Percentiles rank a stretch among this genome's conserved stretches.
These are phyloP conservation scores for Tyria jacobaeae DNA, from an alignment of 2,888 invertebrate genomes.

Conservation along the genomic window DNA sequence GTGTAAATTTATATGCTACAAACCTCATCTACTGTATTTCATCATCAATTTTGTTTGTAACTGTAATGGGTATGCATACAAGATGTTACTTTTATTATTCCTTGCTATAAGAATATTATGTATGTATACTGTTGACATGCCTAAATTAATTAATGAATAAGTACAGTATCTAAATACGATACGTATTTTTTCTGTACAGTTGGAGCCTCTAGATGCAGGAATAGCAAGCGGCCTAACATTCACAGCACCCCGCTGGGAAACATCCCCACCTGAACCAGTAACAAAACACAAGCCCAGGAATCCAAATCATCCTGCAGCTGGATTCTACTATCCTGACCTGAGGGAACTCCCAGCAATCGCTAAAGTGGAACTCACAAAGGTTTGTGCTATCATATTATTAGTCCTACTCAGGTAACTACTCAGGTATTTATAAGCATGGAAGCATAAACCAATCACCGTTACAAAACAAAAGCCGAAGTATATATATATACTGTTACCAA, in stretches of 20 bases:
- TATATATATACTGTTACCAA: too few species aligned
- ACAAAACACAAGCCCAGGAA: constrained; percentile 92
- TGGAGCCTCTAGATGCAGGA: constrained; percentile 96
- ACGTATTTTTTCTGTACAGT: constrained; percentile 70
- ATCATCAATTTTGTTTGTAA: too few species aligned
- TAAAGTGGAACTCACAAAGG: constrained; percentile 94
- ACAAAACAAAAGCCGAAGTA: too few species aligned
- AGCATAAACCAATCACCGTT: too few species aligned
- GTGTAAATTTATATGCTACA: too few species aligned
- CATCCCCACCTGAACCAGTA: constrained; percentile 93
- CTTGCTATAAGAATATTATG: too few species aligned
- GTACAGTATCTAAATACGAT: neutral
- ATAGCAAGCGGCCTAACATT: constrained; percentile 97
- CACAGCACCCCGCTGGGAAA: constrained; percentile 97
- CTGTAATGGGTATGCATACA: too few species aligned
- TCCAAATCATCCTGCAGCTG: constrained; percentile 95
- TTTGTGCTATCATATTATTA: constrained; percentile 60
- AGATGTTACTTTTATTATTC: too few species aligned
- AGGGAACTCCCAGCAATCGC: constrained; percentile 94
- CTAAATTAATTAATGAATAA: neutral
- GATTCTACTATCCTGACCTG: constrained; percentile 95
- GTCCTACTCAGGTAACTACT: neutral
- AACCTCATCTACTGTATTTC: too few species aligned
- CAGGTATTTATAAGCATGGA: too few species aligned
- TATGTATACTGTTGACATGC: too few species aligned